Evolutionary conservation across 1,140 invertebrate species (phyloP).

Genomic region (Procambarus virginalis): DNA sequence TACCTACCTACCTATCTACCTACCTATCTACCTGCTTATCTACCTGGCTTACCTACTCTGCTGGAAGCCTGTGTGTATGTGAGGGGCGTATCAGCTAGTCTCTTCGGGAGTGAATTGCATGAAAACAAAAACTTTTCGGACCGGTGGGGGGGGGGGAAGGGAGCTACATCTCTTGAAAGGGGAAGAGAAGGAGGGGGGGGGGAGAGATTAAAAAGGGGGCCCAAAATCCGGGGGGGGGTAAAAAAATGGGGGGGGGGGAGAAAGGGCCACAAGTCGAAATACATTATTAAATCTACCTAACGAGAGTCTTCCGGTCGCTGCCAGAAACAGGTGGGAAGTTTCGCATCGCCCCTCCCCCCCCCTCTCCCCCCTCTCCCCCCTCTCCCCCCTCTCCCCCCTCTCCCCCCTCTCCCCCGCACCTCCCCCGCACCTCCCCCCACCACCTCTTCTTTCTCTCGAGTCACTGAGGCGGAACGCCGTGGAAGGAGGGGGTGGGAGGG

Average conservation of each 20-base stretch:
- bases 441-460: constrained; percentile 41
- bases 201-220: not conserved
- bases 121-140: too few relatives aligned
- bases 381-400: too few relatives aligned
- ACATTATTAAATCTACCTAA: constrained; percentile 46
- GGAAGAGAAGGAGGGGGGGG: not conserved
- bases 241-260: not conserved
- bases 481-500: not conserved
- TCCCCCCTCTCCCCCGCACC: too few relatives aligned
- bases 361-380: too few relatives aligned
- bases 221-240: not conserved
- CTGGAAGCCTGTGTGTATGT: too few relatives aligned
- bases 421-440: constrained; percentile 33
- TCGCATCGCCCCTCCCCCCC: too few relatives aligned
- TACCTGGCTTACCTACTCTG: too few relatives aligned
- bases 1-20: too few relatives aligned
- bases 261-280: constrained; percentile 16
- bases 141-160: not conserved
- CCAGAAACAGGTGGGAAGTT: constrained; percentile 50
- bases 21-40: too few relatives aligned
- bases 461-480: constrained; percentile 47
- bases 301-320: constrained; percentile 32
- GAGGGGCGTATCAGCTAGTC: too few relatives aligned
- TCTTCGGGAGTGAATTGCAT: too few relatives aligned
- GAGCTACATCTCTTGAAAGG: too few relatives aligned